phyloP scores from a whole-genome alignment of 2,888 invertebrate genomes.

The Plagodis dolabraria region DNA sequence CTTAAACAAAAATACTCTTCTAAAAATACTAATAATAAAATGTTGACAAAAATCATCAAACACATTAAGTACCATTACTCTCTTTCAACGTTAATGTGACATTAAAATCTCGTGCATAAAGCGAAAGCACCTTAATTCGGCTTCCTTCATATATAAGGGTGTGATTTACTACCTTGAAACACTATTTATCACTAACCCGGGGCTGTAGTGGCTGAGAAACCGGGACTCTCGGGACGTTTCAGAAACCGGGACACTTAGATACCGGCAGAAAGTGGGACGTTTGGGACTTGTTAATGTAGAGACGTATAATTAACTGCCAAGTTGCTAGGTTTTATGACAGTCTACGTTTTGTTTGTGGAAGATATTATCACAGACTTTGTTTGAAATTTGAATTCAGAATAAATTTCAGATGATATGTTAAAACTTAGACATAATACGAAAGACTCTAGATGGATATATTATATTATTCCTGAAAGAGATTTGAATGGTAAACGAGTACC shows the following conservation, averaged over 20 bases:
- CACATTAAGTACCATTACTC: slow-evolving; percentile 10
- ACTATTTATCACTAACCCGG: slow-evolving; percentile 47
- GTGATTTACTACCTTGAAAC: slow-evolving; percentile 54
- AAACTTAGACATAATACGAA: too few species aligned
- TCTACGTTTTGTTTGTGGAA: neutral
- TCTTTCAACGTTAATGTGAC: slow-evolving; percentile 17
- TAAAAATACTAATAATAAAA: neutral
- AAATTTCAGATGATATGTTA: too few species aligned
- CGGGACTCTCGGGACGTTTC: slow-evolving; percentile 23
- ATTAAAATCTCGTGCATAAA: slow-evolving; percentile 10
- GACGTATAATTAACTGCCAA: slow-evolving; percentile 16
- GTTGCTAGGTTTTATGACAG: neutral
- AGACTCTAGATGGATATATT: too few species aligned
- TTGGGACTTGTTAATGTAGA: slow-evolving; percentile 7
- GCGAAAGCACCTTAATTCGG: slow-evolving; percentile 43
- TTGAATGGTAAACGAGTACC: too few species aligned
- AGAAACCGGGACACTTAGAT: slow-evolving; percentile 16
- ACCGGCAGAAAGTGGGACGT: slow-evolving; percentile 17
- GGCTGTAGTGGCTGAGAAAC: slow-evolving; percentile 12
- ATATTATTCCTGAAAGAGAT: too few species aligned
- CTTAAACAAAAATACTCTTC: too few species aligned
- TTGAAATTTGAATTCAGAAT: too few species aligned
- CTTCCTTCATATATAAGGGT: slow-evolving; percentile 54
- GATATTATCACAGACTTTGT: too few species aligned
- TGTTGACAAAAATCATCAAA: slow-evolving; percentile 1